A percentile compares a stretch with the other conserved stretches of the same genome.
phyloP scores from a whole-genome alignment of 2,888 invertebrate species.

The Ophioninae sp. region DNA sequence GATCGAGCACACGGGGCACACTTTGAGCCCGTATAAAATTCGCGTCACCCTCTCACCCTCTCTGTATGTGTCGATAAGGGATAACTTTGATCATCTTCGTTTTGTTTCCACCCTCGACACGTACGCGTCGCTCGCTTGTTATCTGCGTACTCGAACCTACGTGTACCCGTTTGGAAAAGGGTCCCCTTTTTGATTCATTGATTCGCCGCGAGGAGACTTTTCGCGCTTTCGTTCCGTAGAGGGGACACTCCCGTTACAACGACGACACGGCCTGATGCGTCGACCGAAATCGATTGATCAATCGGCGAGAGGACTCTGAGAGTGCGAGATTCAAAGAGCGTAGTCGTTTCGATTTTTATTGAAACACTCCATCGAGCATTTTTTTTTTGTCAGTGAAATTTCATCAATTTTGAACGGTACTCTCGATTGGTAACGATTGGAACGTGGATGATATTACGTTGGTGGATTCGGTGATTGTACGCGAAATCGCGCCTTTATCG shows the following conservation, averaged over 20 bases:
- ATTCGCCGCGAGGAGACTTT: conserved; percentile 50
- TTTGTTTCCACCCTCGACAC: conserved; percentile 55
- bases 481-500: too few relatives aligned
- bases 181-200: conserved; percentile 50
- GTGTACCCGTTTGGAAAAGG: conserved; percentile 27
- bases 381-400: too few relatives aligned
- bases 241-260: too few relatives aligned
- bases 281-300: not conserved
- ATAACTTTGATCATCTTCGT: conserved; percentile 35
- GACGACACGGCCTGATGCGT: not conserved
- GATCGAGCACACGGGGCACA: conserved; percentile 16
- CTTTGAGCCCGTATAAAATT: conserved; percentile 12
- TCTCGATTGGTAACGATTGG: too few relatives aligned
- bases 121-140: conserved; percentile 26
- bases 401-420: too few relatives aligned
- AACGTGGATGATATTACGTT: too few relatives aligned
- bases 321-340: too few relatives aligned
- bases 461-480: too few relatives aligned
- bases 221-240: not conserved
- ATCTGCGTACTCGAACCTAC: conserved; percentile 52
- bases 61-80: not conserved
- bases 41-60: conserved; percentile 10
- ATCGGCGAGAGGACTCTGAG: not conserved
- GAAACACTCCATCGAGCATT: too few relatives aligned
- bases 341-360: too few relatives aligned